These are phyloP conservation scores for Lydus trimaculatus DNA, from an alignment of 2,888 invertebrate genomes.

Conservation along the genomic window DNA sequence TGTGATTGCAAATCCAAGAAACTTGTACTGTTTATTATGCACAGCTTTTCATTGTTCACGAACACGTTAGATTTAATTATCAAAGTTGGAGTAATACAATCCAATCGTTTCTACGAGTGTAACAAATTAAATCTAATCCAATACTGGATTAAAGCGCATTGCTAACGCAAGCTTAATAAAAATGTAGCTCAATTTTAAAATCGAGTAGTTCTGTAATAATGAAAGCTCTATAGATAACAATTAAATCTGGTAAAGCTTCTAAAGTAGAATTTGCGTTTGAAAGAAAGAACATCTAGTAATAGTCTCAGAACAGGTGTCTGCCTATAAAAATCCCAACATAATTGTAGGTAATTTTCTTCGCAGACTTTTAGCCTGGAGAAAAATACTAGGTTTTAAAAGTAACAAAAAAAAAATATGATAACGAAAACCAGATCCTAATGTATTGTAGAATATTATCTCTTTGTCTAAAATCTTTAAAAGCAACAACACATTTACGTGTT, in stretches of 20 bases:
- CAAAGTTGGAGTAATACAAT: too few species aligned
- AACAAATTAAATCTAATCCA: neutral
- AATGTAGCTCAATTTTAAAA: neutral
- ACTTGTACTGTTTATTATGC: too few species aligned
- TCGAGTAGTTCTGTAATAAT: too few species aligned
- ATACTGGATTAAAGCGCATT: neutral
- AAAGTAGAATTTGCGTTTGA: too few species aligned
- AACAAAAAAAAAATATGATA: too few species aligned
- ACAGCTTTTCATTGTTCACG: too few species aligned
- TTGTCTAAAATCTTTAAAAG: neutral
- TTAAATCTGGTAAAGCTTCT: too few species aligned
- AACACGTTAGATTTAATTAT: neutral
- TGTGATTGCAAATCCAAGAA: too few species aligned
- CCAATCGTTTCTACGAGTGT: too few species aligned
- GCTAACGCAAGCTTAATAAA: neutral
- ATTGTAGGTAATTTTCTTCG: neutral
- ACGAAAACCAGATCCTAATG: neutral
- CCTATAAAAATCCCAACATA: neutral
- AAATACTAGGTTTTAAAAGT: neutral
- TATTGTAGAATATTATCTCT: neutral
- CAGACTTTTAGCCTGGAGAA: neutral
- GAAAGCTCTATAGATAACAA: too few species aligned
- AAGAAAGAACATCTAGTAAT: too few species aligned
- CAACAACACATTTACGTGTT: neutral
- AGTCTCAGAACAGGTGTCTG: neutral